Evolutionary conservation across 2,888 invertebrate species (phyloP).

Genomic region (Drosophila pseudotalamancana): DNA sequence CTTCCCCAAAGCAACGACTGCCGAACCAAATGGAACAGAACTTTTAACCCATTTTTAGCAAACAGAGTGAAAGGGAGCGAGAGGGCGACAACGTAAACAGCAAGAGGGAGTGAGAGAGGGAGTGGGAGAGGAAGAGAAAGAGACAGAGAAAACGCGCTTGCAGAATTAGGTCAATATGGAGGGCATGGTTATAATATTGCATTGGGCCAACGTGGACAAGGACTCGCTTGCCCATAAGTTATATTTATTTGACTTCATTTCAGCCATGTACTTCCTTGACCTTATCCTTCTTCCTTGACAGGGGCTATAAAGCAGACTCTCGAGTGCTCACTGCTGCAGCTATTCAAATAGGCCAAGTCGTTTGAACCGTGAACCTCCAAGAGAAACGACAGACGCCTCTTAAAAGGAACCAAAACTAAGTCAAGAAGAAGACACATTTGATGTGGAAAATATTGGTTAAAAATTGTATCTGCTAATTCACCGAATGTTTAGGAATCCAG

Average conservation of each 20-base stretch:
- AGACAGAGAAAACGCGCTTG: conserved; percentile 7
- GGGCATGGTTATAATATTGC: conserved; percentile 34
- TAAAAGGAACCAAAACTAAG: too few species aligned
- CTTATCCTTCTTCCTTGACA: conserved; percentile 17
- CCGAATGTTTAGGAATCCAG: too few species aligned
- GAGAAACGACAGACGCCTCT: too few species aligned
- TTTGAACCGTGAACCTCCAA: too few species aligned
- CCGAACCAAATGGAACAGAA: conserved; percentile 43
- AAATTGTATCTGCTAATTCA: too few species aligned
- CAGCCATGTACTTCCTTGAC: conserved; percentile 36
- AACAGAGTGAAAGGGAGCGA: conserved; percentile 14
- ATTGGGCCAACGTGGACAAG: conserved; percentile 20
- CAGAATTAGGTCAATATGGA: conserved; percentile 64
- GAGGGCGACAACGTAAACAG: not conserved
- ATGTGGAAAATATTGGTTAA: too few species aligned
- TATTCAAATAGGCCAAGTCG: too few species aligned
- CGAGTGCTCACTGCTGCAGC: too few species aligned
- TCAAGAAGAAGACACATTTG: too few species aligned
- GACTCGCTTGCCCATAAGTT: conserved; percentile 20
- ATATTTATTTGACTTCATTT: conserved; percentile 26
- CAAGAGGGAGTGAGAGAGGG: not conserved
- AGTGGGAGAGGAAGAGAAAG: not conserved
- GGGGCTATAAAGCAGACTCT: not conserved
- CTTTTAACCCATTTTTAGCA: conserved; percentile 68
- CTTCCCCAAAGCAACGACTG: conserved; percentile 42